Evolutionary conservation across 2,888 invertebrate species (phyloP), one percentile per base, ranked within the genome.

Genomic region (Trissolcus japonicus): DNA sequence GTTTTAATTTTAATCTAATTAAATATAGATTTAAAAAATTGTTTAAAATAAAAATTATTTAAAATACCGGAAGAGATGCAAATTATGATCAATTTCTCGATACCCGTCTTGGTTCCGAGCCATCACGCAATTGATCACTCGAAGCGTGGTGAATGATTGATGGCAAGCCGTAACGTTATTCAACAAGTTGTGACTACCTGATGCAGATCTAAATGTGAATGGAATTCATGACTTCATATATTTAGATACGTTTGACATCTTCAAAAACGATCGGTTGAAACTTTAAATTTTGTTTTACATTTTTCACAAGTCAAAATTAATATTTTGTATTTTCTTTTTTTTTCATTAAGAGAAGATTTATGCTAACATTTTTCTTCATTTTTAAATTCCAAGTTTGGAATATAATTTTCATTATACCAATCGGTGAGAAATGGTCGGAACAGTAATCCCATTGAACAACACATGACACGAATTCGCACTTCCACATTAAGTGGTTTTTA

Each of bases 401-500:
- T n/a, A 46, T 14, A 46, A 46, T 46, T 46, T 46, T 16, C 16
- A 16, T 14, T 46, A n/a, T n/a, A 14, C 1, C 7, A 35, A 35
- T 35, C 35, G 35, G 2, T 35, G 35, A 46, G 46, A 16, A n/a
- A 46, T 9, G 0, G 0, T 46, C 7, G 9, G 46, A 62, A 51
- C 56, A 72, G 54, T 53, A 14, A 46, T 6, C 14, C 63, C 71
- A 63, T 63, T 57, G 63, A 63, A 51, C 16, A 19, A 63, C 25
- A 57, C 16, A 62, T n/a, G 43, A 17, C 16, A 50, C 19, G 14
- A 62, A 11, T 60, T 66, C 29, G 66, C 66, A 66, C 61, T 56
- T 41, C 73, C 55, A 55, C 55, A 61, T 51, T 48, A 73, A 73
- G 73, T 66, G 73, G 54, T 66, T 73, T 50, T 73, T 60, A 73